These are phyloP conservation scores for Tragulus kanchil DNA, from an alignment of 2,113 vertebrate species.

Conservation along the genomic window DNA sequence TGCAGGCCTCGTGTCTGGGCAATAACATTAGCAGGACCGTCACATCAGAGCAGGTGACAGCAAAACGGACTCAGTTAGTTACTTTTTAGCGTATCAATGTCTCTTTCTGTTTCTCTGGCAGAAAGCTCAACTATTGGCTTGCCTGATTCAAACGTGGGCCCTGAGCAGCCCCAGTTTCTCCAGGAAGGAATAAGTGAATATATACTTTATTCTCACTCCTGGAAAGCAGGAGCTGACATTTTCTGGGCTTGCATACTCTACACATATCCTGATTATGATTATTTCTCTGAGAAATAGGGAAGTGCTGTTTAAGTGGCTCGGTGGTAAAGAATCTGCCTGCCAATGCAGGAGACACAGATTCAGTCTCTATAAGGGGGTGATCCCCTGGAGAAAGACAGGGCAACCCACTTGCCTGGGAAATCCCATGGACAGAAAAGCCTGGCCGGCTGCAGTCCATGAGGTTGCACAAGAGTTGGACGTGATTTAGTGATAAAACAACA, in stretches of 20 bases:
- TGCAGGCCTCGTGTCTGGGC: constrained; percentile 3
- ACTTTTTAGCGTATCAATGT: constrained; percentile 63
- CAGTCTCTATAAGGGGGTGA: not conserved
- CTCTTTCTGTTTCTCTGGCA: constrained; percentile 47
- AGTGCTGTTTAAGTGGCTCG: not conserved
- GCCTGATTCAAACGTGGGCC: constrained; percentile 49
- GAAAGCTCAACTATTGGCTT: constrained; percentile 56
- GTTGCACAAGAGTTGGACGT: not conserved
- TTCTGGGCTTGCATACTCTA: constrained; percentile 9
- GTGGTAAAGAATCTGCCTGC: not conserved
- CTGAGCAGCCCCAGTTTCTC: constrained; percentile 8
- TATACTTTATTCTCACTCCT: constrained; percentile 44
- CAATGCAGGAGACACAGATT: not conserved
- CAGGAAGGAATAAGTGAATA: not conserved
- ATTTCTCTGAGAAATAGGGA: not conserved
- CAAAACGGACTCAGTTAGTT: constrained; percentile 31
- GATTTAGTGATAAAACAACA: not conserved
- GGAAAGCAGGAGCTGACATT: constrained; percentile 40
- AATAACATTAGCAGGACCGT: not conserved
- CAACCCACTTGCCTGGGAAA: not conserved
- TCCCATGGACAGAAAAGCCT: not conserved
- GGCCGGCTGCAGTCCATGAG: not conserved
- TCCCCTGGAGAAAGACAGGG: not conserved
- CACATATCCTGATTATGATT: not conserved
- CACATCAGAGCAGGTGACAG: not conserved